Percentiles rank a stretch among this genome's conserved stretches.
Evolutionary conservation across 1,140 invertebrate genomes (phyloP).

Genomic region (Vollenhovia emeryi): DNA sequence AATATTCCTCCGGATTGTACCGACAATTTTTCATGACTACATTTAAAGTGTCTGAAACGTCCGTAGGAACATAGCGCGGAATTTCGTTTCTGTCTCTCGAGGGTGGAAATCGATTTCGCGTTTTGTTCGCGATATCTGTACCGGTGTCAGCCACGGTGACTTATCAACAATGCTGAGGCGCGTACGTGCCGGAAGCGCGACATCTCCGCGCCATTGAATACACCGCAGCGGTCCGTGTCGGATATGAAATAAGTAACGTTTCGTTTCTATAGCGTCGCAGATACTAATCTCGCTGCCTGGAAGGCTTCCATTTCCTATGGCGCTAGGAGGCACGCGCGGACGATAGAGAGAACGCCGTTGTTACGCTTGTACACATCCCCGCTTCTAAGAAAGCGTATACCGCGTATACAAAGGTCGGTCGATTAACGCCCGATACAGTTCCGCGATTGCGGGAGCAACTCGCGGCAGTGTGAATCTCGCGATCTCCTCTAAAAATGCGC

Average conservation of each 20-base stretch:
- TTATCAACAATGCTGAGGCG: conserved; percentile 68
- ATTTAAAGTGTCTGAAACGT: conserved; percentile 36
- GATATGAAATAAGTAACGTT: conserved; percentile 67
- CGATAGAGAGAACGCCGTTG: conserved; percentile 12
- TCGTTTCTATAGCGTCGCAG: conserved; percentile 53
- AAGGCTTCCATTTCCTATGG: conserved; percentile 51
- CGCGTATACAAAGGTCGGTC: conserved; percentile 9
- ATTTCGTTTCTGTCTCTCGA: conserved; percentile 50
- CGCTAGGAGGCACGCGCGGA: conserved; percentile 35
- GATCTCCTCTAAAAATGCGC: background rate
- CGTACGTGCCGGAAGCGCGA: conserved; percentile 66
- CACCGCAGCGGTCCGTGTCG: conserved; percentile 49
- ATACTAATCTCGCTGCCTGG: conserved; percentile 68
- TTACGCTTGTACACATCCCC: conserved; percentile 16
- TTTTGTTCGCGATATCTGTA: conserved; percentile 68
- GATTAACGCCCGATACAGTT: conserved; percentile 37
- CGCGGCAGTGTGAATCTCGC: background rate
- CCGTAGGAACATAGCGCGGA: background rate
- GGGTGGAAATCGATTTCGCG: conserved; percentile 65
- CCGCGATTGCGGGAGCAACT: background rate
- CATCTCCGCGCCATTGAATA: conserved; percentile 63
- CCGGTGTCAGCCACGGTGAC: conserved; percentile 57
- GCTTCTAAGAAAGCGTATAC: conserved; percentile 18
- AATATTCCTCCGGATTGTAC: conserved; percentile 42
- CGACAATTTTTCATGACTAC: conserved; percentile 56